phyloP scores from a whole-genome alignment of 2,113 vertebrate genomes.

The Plectropomus leopardus region DNA sequence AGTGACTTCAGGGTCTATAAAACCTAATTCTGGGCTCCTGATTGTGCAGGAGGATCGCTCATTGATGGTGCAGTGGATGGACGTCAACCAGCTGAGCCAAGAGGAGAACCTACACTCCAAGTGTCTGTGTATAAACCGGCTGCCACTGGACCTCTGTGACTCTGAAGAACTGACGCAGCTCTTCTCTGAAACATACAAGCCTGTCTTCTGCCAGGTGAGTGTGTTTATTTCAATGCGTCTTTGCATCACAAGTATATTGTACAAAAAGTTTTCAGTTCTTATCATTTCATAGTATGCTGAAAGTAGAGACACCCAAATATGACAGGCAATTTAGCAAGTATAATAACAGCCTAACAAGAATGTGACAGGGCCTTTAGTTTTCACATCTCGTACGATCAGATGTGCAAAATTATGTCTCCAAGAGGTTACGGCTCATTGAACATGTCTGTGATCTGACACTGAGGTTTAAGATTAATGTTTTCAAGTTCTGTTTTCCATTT shows the following conservation, averaged over 20 bases:
- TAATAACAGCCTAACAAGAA: not conserved
- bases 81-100: slow-evolving; percentile 92
- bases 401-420: not conserved
- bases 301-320: not conserved
- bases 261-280: not conserved
- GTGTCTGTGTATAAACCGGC: slow-evolving; percentile 95
- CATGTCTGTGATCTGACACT: not conserved
- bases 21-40: not conserved
- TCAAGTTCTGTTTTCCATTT: not conserved
- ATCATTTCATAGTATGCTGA: not conserved
- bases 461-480: slow-evolving; percentile 12
- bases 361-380: slow-evolving; percentile 3
- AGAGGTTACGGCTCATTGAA: slow-evolving; percentile 7
- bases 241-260: not conserved
- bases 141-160: slow-evolving; percentile 89
- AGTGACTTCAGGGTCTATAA: not conserved
- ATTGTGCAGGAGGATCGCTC: slow-evolving; percentile 84
- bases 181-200: slow-evolving; percentile 92
- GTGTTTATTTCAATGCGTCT: not conserved
- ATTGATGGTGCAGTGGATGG: slow-evolving; percentile 98
- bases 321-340: slow-evolving; percentile 9
- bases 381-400: not conserved
- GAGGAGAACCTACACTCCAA: slow-evolving; percentile 95
- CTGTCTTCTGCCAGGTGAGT: slow-evolving; percentile 95
- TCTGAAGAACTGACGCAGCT: slow-evolving; percentile 90